Evolutionary conservation across 2,797 vertebrate species (phyloP).

Genomic region (Petrocephalus schoutedeni): DNA sequence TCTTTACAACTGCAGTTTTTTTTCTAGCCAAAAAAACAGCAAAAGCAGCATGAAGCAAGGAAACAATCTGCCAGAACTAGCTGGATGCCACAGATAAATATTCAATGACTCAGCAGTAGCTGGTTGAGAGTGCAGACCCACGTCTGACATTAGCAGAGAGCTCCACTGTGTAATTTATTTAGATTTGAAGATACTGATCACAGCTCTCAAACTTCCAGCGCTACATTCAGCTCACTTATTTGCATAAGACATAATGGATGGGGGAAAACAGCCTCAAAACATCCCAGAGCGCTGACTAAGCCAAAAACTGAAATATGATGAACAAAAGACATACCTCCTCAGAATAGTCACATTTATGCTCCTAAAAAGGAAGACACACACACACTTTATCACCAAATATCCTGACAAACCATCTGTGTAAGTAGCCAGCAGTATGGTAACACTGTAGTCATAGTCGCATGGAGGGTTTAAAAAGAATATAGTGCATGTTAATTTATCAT

Average conservation of each 20-base stretch:
- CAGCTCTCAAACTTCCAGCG: not conserved
- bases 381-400: not conserved
- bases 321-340: slow-evolving; percentile 50
- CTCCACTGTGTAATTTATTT: not conserved
- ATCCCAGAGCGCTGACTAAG: not conserved
- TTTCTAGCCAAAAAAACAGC: not conserved
- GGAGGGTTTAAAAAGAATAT: not conserved
- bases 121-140: not conserved
- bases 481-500: not conserved
- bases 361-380: slow-evolving; percentile 47
- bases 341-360: slow-evolving; percentile 32
- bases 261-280: not conserved
- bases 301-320: not conserved
- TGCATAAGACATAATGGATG: not conserved
- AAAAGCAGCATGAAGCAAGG: too few species aligned
- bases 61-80: too few species aligned
- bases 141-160: not conserved
- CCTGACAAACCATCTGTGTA: not conserved
- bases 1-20: not conserved
- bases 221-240: not conserved
- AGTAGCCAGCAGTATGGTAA: not conserved
- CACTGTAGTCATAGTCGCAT: not conserved
- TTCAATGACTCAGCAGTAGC: too few species aligned
- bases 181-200: not conserved
- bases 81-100: too few species aligned